Evolutionary conservation across 2,113 vertebrate species (phyloP).

Genomic region (Otis tarda): DNA sequence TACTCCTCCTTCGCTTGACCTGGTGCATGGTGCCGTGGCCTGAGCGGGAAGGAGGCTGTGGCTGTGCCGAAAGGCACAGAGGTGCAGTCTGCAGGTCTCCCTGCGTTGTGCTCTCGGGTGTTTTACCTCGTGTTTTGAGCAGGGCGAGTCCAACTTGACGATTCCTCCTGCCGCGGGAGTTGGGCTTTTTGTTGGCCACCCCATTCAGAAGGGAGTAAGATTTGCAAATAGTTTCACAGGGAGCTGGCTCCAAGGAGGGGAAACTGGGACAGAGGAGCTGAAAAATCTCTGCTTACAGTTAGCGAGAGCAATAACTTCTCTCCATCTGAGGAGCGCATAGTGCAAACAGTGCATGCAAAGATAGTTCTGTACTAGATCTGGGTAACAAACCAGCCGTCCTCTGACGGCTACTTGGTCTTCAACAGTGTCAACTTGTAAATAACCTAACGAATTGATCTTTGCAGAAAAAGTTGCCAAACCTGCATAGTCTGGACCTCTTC

Average conservation of each 20-base stretch:
- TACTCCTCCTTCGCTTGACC: not conserved
- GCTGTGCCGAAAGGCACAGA: not conserved
- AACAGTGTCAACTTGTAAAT: not conserved
- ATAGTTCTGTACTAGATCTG: not conserved
- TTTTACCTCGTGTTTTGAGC: not conserved
- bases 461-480: conserved; percentile 81
- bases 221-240: not conserved
- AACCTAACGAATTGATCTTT: not conserved
- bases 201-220: not conserved
- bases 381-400: not conserved
- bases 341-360: not conserved
- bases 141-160: not conserved
- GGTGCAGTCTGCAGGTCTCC: not conserved
- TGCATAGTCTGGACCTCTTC: conserved; percentile 80
- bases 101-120: not conserved
- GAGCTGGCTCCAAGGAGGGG: not conserved
- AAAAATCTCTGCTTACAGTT: not conserved
- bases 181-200: not conserved
- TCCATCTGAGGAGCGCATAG: not conserved
- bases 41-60: not conserved
- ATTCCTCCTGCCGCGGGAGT: not conserved
- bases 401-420: not conserved
- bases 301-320: not conserved
- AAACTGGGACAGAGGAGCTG: not conserved
- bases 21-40: not conserved